Percentiles rank a stretch among this genome's conserved stretches.
These are phyloP conservation scores for Neuroscelio doddi DNA, from an alignment of 2,888 invertebrate species.

Conservation along the genomic window DNA sequence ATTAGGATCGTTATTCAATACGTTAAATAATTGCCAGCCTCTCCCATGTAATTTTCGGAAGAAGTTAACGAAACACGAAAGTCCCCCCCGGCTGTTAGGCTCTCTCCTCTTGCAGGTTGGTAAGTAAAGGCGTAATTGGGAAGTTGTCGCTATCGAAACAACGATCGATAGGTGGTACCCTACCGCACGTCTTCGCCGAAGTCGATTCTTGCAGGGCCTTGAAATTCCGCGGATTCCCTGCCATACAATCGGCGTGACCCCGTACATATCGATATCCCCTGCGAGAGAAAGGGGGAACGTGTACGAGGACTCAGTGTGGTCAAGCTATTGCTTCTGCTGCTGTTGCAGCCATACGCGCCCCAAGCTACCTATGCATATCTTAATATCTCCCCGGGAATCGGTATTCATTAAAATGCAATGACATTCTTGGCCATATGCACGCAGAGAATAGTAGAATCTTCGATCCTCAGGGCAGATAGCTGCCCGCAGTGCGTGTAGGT, in stretches of 20 bases:
- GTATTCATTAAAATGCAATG: conserved; percentile 62
- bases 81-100: too few species aligned
- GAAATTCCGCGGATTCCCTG: conserved; percentile 49
- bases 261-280: conserved; percentile 4
- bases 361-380: conserved; percentile 28
- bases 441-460: conserved; percentile 43
- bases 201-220: conserved; percentile 42
- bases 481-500: conserved; percentile 32
- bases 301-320: too few species aligned
- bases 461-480: conserved; percentile 43
- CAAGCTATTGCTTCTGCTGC: background rate
- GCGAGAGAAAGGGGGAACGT: background rate
- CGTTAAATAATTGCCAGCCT: too few species aligned
- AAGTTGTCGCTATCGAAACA: conserved; percentile 47
- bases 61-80: too few species aligned
- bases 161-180: conserved; percentile 40
- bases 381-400: conserved; percentile 59
- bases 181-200: conserved; percentile 20
- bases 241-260: conserved; percentile 22
- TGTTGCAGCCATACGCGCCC: conserved; percentile 3
- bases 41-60: too few species aligned
- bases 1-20: too few species aligned
- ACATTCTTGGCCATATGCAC: conserved; percentile 53
- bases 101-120: too few species aligned
- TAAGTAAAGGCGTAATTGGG: conserved; percentile 48